A percentile compares a stretch with the other conserved stretches of the same genome.
Conservation (phyloP, 1,140 invertebrate genomes). For the Portunus trituberculatus region DNA sequence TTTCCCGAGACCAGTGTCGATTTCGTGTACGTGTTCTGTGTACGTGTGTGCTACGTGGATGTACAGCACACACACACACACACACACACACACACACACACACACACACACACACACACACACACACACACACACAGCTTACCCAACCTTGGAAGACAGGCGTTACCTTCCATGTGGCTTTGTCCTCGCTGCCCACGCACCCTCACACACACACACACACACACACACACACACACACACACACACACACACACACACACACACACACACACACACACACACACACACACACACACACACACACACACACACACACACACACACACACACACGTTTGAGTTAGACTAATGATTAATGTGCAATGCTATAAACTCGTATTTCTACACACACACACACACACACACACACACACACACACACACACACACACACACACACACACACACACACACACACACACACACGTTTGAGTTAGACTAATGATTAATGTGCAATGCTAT, state of each 20-base stretch:
- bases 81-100: too few relatives aligned
- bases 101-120: background rate
- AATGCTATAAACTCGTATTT: too few relatives aligned
- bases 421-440: background rate
- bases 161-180: background rate
- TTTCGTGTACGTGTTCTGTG: background rate
- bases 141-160: background rate
- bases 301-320: too few relatives aligned
- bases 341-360: too few relatives aligned
- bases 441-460: too few relatives aligned
- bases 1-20: background rate
- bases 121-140: too few relatives aligned
- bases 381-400: constrained; percentile 8
- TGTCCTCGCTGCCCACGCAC: background rate
- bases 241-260: constrained; percentile 20
- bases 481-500: background rate
- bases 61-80: too few relatives aligned
- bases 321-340: too few relatives aligned
- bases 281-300: too few relatives aligned
- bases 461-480: too few relatives aligned
- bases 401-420: constrained; percentile 18
- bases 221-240: constrained; percentile 20
- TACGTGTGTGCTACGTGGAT: too few relatives aligned
- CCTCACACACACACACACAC: background rate
- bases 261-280: constrained; percentile 14